These are phyloP conservation scores for Catagonus wagneri DNA, from an alignment of 2,113 vertebrate genomes.

Conservation along the genomic window DNA sequence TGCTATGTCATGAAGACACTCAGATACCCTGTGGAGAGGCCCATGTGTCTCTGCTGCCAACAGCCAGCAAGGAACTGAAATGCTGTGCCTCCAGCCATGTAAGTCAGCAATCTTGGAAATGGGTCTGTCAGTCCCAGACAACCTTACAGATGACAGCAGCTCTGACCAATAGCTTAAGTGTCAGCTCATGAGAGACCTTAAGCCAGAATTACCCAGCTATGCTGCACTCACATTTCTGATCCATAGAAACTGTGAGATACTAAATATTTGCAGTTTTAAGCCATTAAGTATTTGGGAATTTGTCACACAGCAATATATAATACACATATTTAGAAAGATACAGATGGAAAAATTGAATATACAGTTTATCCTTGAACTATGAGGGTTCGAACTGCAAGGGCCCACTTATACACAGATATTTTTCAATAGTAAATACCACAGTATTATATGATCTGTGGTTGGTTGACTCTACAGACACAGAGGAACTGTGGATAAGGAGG, in stretches of 20 bases:
- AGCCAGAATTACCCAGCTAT: background rate
- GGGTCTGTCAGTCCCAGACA: background rate
- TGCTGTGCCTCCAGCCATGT: background rate
- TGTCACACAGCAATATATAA: conserved; percentile 33
- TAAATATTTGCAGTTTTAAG: conserved; percentile 13
- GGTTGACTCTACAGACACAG: background rate
- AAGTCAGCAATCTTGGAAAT: conserved; percentile 29
- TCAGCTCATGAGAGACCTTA: background rate
- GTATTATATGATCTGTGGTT: background rate
- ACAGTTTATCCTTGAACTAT: background rate
- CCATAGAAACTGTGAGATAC: background rate
- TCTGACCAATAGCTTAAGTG: background rate
- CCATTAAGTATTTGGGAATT: background rate
- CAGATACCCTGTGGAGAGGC: background rate
- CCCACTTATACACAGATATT: background rate
- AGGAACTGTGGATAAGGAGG: background rate
- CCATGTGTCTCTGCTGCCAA: background rate
- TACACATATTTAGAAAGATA: conserved; percentile 3
- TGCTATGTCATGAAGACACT: background rate
- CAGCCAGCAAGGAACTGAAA: background rate
- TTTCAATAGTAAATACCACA: background rate
- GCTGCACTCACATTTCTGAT: conserved; percentile 41
- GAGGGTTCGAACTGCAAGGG: background rate
- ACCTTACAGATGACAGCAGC: background rate
- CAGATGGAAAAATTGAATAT: conserved; percentile 33